Base-by-base conservation (phyloP, 2,888 invertebrate genomes). In the Drosophila macrospina region DNA sequence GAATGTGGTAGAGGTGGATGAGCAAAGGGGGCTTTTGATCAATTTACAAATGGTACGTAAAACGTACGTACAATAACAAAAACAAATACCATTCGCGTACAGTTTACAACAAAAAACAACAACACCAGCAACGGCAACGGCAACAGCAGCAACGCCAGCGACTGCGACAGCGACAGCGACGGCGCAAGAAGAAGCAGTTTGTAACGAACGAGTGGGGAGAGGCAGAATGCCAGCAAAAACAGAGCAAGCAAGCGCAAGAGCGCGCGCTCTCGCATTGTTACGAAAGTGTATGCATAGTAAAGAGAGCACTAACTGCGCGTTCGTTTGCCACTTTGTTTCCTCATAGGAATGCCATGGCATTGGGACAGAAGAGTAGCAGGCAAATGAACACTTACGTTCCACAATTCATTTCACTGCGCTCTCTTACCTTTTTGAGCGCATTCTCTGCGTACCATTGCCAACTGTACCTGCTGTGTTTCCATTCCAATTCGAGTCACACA, bases 181-280 rank as follows among this genome's bases (percentile, higher is more conserved):
- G 34, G 28, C 62, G 69, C 67, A 74, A 78, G 75, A 71, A 64
- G 63, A 60, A 88, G 76, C 84, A 78, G 84, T 74, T 77, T 84
- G 78, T 81, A 87, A 86, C 86, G 86, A 88, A 86, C 83, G 86
- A 75, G 87, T 88, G 82, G 85, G 82, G 87, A 86, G 84, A 72
- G 82, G 57, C 74, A 78, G 67, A 88, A 69, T 71, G 63, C 74
- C 66, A 86, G 74, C 85, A 86, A 85, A 85, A 84, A 79, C 83
- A 80, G 80, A 78, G 85, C 69, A 69, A 69, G 69, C 69, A 41
- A 68, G 59, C 41, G 54, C 45, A 54, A 52, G 57, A 47, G 54
- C 16, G 30, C 34, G 15, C 54, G 6, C 32, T 54, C 32, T 28
- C 39, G 36, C 74, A 65, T 56, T 78, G 76, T 71, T 86, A 84